A percentile compares a stretch with the other conserved stretches of the same genome.
These are phyloP conservation scores for Xerus inauris DNA, from an alignment of 2,113 vertebrate species.

Conservation along the genomic window DNA sequence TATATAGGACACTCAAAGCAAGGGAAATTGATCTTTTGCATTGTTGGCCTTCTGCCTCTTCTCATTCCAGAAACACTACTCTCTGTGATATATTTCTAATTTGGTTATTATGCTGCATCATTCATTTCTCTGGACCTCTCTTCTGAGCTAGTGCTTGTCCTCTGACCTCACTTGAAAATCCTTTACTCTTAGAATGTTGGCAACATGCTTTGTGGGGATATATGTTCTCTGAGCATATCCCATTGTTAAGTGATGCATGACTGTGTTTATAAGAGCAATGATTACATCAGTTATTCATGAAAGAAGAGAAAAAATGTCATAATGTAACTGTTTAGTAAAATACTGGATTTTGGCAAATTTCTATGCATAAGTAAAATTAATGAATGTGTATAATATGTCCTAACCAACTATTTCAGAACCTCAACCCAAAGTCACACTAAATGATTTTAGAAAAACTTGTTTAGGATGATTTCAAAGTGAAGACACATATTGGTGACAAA, in stretches of 20 bases:
- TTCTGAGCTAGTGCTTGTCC: background rate
- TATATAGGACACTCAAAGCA: rapidly evolving
- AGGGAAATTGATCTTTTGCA: background rate
- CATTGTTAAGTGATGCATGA: background rate
- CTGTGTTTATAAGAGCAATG: background rate
- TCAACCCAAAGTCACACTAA: background rate
- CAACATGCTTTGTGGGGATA: background rate
- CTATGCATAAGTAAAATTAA: background rate
- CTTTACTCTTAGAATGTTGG: background rate
- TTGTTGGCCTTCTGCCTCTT: background rate
- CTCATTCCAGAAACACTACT: background rate
- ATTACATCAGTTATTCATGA: background rate
- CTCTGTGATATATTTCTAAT: background rate
- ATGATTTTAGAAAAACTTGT: background rate
- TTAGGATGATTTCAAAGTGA: background rate
- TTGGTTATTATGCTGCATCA: background rate
- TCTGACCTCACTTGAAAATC: background rate
- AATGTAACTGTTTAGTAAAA: background rate
- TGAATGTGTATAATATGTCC: background rate
- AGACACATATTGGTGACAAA: background rate
- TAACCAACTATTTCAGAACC: background rate
- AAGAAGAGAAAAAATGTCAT: background rate
- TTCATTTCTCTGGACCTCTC: background rate
- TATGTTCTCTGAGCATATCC: background rate
- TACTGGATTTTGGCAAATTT: background rate